Conservation (phyloP, 2,888 invertebrate genomes). For the Lycocerus yunnanus region DNA sequence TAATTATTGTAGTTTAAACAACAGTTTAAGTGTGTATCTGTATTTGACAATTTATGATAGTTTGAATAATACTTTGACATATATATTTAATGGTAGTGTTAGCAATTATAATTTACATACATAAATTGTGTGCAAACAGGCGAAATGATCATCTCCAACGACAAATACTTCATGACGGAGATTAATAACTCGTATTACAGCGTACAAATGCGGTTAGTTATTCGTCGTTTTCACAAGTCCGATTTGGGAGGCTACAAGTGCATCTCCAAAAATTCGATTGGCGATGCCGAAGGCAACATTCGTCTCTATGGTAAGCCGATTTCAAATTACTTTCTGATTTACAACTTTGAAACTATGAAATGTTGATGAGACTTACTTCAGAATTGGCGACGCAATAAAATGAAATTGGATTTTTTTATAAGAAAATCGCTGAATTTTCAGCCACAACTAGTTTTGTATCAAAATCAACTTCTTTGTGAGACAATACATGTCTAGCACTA, state of each 20-base stretch:
- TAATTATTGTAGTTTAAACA: not conserved
- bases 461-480: constrained; percentile 39
- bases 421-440: constrained; percentile 47
- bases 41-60: not conserved
- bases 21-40: not conserved
- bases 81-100: not conserved
- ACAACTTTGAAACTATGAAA: constrained; percentile 55
- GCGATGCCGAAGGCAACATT: constrained; percentile 88
- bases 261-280: constrained; percentile 91
- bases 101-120: constrained; percentile 1
- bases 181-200: constrained; percentile 81
- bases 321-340: constrained; percentile 46
- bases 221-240: constrained; percentile 73
- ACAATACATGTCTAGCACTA: constrained; percentile 40
- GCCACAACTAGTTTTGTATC: constrained; percentile 39
- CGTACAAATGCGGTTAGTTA: constrained; percentile 80
- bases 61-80: constrained; percentile 7
- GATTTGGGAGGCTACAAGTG: constrained; percentile 89
- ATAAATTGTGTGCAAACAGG: constrained; percentile 58
- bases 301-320: constrained; percentile 78
- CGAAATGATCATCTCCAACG: constrained; percentile 89
- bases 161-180: constrained; percentile 84
- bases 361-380: constrained; percentile 53
- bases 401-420: constrained; percentile 53
- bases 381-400: constrained; percentile 51